These are phyloP conservation scores for Neomicropteryx cornuta DNA, from an alignment of 1,140 invertebrate genomes.

Conservation along the genomic window DNA sequence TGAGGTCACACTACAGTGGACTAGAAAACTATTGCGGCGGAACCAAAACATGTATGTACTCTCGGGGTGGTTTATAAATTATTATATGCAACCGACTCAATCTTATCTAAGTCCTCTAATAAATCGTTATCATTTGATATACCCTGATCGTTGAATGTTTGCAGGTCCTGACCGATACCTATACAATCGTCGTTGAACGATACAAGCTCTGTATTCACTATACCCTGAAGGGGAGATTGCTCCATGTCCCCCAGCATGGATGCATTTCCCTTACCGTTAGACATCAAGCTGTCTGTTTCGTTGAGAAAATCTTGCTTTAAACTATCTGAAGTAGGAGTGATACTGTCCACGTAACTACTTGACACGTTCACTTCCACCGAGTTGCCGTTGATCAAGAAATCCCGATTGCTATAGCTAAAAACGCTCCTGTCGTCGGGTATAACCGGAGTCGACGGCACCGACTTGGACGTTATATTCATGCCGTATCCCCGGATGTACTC, in stretches of 20 bases:
- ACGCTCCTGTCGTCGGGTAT: conserved; percentile 34
- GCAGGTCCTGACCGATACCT: conserved; percentile 7
- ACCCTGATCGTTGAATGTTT: conserved; percentile 8
- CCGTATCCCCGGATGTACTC: conserved; percentile 6
- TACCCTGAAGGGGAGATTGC: too few species aligned
- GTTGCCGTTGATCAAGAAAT: conserved; percentile 48
- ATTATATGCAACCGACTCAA: conserved; percentile 4
- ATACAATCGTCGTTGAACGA: conserved; percentile 10
- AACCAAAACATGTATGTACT: too few species aligned
- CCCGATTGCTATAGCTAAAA: conserved; percentile 48
- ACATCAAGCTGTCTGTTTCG: too few species aligned
- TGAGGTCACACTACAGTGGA: too few species aligned
- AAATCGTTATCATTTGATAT: conserved; percentile 8
- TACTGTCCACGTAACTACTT: too few species aligned
- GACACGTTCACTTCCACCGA: conserved; percentile 37
- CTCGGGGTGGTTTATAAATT: conserved; percentile 6
- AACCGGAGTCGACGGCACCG: conserved; percentile 51
- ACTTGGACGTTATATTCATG: conserved; percentile 40
- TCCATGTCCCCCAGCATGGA: too few species aligned
- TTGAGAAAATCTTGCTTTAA: too few species aligned
- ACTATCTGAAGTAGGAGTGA: too few species aligned
- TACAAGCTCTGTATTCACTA: conserved; percentile 9
- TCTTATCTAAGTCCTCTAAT: conserved; percentile 6
- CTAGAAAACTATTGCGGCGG: too few species aligned
- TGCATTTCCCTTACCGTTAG: too few species aligned